Percentiles rank a stretch among this genome's conserved stretches.
Evolutionary conservation across 2,797 vertebrate genomes (phyloP).

Genomic region (Acanthurus tractus): DNA sequence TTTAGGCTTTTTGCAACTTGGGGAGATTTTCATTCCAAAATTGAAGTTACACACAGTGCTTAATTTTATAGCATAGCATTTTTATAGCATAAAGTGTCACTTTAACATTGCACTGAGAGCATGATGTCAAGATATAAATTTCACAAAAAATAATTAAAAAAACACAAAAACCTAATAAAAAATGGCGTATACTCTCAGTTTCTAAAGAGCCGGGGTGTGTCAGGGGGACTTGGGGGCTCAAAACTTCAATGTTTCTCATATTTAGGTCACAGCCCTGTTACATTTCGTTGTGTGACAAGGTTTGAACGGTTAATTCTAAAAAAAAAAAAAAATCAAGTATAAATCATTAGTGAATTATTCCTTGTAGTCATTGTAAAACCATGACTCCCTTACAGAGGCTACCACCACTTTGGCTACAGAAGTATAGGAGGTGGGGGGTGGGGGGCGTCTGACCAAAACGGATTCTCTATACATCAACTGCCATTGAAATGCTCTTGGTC

Average conservation of each 20-base stretch:
- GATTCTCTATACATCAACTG: not conserved
- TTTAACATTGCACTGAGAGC: not conserved
- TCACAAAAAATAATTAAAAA: not conserved
- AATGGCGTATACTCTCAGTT: too few relatives aligned
- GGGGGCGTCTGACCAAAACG: not conserved
- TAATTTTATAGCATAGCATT: too few relatives aligned
- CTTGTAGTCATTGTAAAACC: not conserved
- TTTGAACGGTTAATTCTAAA: not conserved
- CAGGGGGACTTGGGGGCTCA: not conserved
- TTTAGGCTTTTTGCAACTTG: not conserved
- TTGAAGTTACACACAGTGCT: not conserved
- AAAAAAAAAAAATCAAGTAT: not conserved
- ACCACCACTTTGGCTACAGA: not conserved
- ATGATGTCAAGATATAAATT: not conserved
- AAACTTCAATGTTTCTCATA: not conserved
- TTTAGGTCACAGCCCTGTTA: not conserved
- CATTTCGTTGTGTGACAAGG: too few relatives aligned
- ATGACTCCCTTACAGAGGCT: not conserved
- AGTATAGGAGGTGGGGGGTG: too few relatives aligned
- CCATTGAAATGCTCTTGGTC: not conserved
- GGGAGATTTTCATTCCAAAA: not conserved
- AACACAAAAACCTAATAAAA: too few relatives aligned
- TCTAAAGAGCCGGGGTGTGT: not conserved
- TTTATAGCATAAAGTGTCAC: not conserved
- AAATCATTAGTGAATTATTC: not conserved